These are phyloP conservation scores for Agrochola circellaris DNA, from an alignment of 2,888 invertebrate species.

Conservation along the genomic window DNA sequence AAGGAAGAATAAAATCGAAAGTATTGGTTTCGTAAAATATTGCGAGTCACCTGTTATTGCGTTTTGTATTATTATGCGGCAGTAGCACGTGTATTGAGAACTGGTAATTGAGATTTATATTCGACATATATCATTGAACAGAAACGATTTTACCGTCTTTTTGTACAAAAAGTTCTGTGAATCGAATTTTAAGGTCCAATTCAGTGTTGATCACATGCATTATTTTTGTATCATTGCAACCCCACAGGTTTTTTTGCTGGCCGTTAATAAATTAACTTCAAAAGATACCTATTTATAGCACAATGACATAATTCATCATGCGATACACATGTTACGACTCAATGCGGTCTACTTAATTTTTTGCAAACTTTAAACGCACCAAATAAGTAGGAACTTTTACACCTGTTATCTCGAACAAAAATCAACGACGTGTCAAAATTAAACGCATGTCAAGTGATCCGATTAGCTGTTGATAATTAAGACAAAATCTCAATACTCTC, in stretches of 20 bases:
- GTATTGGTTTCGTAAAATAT: slow-evolving; percentile 46
- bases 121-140: slow-evolving; percentile 42
- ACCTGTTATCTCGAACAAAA: background rate
- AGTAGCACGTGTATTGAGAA: slow-evolving; percentile 1
- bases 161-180: background rate
- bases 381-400: background rate
- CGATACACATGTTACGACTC: too few relatives aligned
- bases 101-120: slow-evolving; percentile 44
- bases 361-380: background rate
- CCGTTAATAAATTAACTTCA: background rate
- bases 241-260: background rate
- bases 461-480: background rate
- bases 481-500: background rate
- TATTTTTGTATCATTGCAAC: background rate
- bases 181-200: background rate
- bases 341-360: background rate
- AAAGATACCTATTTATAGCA: background rate
- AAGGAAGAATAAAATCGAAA: slow-evolving; percentile 58
- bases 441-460: background rate
- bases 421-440: background rate
- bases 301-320: too few relatives aligned
- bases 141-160: slow-evolving; percentile 1
- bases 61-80: slow-evolving; percentile 28
- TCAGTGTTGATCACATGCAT: background rate
- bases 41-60: slow-evolving; percentile 10